phyloP scores from a whole-genome alignment of 2,888 invertebrate genomes.

The Drosophila leonis region DNA sequence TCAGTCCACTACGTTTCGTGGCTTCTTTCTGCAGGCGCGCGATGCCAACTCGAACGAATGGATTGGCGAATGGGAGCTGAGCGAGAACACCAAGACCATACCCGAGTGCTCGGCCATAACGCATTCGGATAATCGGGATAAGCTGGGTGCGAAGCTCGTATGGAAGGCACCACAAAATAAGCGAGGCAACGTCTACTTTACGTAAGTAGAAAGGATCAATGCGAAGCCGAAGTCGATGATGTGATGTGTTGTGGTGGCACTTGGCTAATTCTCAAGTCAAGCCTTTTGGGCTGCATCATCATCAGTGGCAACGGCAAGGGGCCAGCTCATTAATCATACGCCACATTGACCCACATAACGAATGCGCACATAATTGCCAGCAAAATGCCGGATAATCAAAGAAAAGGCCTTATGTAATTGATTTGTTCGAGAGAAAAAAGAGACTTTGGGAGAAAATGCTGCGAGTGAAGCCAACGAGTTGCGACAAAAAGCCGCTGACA shows the following conservation, averaged over 20 bases:
- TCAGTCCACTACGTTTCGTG: slow-evolving; percentile 88
- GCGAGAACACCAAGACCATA: slow-evolving; percentile 91
- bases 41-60: slow-evolving; percentile 90
- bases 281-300: slow-evolving; percentile 22
- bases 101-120: slow-evolving; percentile 93
- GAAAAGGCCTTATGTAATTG: slow-evolving; percentile 68
- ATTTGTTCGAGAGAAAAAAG: slow-evolving; percentile 36
- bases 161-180: slow-evolving; percentile 91
- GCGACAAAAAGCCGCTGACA: slow-evolving; percentile 40
- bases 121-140: slow-evolving; percentile 91
- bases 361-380: slow-evolving; percentile 67
- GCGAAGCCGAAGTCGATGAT: not conserved
- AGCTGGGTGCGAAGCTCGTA: slow-evolving; percentile 89
- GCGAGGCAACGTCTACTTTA: slow-evolving; percentile 91
- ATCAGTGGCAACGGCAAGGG: slow-evolving; percentile 30
- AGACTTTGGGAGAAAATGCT: not conserved
- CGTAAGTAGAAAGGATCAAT: slow-evolving; percentile 87
- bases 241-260: too few relatives aligned
- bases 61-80: slow-evolving; percentile 91
- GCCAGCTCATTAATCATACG: slow-evolving; percentile 72
- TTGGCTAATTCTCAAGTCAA: not conserved
- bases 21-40: slow-evolving; percentile 94
- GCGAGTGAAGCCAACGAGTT: slow-evolving; percentile 43
- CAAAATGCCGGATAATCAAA: slow-evolving; percentile 69
- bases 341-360: slow-evolving; percentile 66